Base-by-base conservation (phyloP, 1,140 invertebrate genomes). In the Ditylenchus dipsaci region DNA sequence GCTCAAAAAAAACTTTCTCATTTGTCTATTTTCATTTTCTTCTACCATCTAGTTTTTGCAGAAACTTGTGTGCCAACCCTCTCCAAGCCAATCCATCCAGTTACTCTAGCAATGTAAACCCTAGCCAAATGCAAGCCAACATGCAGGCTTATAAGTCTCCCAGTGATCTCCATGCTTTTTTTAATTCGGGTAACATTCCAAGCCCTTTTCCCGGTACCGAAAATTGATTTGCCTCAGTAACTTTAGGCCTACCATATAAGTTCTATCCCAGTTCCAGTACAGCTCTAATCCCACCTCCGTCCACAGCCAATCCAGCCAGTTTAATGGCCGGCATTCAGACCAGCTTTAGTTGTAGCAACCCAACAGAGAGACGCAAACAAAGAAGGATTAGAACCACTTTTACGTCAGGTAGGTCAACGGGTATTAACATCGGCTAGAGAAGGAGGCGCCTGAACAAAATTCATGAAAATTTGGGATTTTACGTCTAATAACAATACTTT, bases 331-430 rank as follows among this genome's bases (percentile, higher is more conserved):
- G 33, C 23, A 29, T 30, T 5, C 29, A 26, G 8, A 21, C 59
- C 59, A 61, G 3, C 3, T 61, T 33, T 61, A 26, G n/a, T 33
- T 61, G 38, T 29, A 23, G 57, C 11, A 61, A 61, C 59, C 59
- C 59, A 21, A 61, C 59, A 21, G 59, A 61, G 38, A 61, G 59
- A 30, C 59, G 59, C 29, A 61, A 61, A 61, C 59, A 61, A 30
- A 19, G 59, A 21, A 30, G 59, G 29, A 61, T 61, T 3, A 5
- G 59, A n/a, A 61, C 59, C n/a, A 61, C 59, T 30, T 61, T 61
- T 30, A 61, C 59, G 8, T 61, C 59, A 5, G 33, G 33, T 38
- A 38, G 11, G 33, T 38, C 3, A 38, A 5, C 11, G 3, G 33
- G 3, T n/a, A n/a, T n/a, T n/a, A n/a, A n/a, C n/a, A n/a, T n/a